Percentiles rank a stretch among this genome's conserved stretches.
Evolutionary conservation across 1,140 invertebrate species (phyloP).

Genomic region (Zelostemma sp.): DNA sequence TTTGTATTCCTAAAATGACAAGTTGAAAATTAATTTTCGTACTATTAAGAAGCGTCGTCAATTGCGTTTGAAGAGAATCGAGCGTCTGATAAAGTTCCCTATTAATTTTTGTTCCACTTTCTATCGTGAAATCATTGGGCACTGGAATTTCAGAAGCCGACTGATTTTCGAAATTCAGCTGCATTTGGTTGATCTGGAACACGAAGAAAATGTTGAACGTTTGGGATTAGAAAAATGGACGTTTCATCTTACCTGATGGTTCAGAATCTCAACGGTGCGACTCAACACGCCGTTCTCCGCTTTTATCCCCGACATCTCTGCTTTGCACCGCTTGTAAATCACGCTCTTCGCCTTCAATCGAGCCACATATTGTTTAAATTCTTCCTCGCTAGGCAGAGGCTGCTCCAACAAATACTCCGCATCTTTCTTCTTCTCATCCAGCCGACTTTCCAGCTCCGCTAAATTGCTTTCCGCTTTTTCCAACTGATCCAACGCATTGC

Average conservation of each 20-base stretch:
- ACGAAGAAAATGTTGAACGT: too few relatives aligned
- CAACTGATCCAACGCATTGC: conserved; percentile 78
- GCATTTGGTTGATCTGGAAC: conserved; percentile 51
- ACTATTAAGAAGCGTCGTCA: conserved; percentile 77
- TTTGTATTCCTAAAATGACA: conserved; percentile 7
- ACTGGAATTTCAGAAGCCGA: conserved; percentile 62
- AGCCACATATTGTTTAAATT: conserved; percentile 87
- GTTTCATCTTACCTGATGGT: conserved; percentile 48
- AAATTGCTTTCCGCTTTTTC: conserved; percentile 76
- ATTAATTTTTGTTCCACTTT: conserved; percentile 73
- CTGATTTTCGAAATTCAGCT: conserved; percentile 67
- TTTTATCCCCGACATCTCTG: conserved; percentile 79
- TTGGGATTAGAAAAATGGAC: too few relatives aligned
- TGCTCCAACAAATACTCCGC: conserved; percentile 71
- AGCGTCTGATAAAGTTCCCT: conserved; percentile 72
- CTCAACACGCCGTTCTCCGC: conserved; percentile 78
- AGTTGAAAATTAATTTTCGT: conserved; percentile 27
- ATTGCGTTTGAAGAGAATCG: conserved; percentile 71
- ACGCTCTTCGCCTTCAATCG: conserved; percentile 83
- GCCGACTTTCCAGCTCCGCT: conserved; percentile 70
- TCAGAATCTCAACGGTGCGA: conserved; percentile 75
- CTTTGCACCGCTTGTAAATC: conserved; percentile 83
- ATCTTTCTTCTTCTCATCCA: conserved; percentile 70
- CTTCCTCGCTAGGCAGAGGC: conserved; percentile 81
- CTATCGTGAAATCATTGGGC: conserved; percentile 73